Percentiles rank a stretch among this genome's conserved stretches.
Conservation (phyloP, 2,113 vertebrate genomes). For the Myiagra hebetior region DNA sequence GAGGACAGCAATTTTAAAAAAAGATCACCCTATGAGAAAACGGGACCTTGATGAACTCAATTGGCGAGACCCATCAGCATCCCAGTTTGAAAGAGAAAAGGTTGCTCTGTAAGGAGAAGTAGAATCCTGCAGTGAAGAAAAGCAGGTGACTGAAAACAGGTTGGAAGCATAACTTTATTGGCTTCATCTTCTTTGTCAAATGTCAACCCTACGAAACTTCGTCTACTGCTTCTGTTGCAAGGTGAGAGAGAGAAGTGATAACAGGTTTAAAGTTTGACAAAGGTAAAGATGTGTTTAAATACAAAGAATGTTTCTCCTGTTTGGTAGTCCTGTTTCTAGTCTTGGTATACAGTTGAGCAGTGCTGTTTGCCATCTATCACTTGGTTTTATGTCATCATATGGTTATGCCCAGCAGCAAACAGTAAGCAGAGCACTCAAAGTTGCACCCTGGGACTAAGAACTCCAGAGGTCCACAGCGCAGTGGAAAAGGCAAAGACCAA, state of each 20-base stretch:
- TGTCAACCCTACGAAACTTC: background rate
- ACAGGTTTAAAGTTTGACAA: background rate
- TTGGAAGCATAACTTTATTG: fast-evolving
- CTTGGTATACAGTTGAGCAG: background rate
- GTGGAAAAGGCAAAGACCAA: background rate
- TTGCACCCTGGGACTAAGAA: background rate
- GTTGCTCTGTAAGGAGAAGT: background rate
- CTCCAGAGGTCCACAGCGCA: background rate
- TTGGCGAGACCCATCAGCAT: background rate
- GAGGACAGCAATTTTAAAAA: background rate
- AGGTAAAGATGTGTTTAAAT: background rate
- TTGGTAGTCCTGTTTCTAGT: background rate
- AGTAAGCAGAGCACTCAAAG: background rate
- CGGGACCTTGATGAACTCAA: background rate
- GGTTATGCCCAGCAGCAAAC: background rate
- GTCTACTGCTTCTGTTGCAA: background rate
- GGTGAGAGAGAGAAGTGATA: background rate
- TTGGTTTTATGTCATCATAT: background rate
- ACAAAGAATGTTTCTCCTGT: background rate
- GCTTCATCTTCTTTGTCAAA: background rate
- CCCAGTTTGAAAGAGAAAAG: background rate
- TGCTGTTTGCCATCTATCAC: background rate
- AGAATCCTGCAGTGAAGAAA: background rate
- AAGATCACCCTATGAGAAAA: background rate
- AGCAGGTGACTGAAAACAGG: background rate